These are phyloP conservation scores for Bombus ignitus DNA, from an alignment of 1,140 invertebrate species.

Conservation along the genomic window DNA sequence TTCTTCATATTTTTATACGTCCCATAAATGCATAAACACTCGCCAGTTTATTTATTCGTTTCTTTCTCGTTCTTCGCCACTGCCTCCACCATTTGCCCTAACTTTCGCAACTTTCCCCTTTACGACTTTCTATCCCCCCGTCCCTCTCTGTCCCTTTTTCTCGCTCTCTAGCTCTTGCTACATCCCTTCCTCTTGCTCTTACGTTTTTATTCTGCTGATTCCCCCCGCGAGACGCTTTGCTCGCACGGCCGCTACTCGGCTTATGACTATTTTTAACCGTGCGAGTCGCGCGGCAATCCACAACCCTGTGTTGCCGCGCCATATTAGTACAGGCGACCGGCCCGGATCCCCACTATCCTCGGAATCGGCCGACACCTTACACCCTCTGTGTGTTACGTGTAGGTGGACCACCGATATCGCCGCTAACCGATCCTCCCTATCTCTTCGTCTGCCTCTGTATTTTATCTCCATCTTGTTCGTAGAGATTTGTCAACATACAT, in stretches of 20 bases:
- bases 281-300: conserved; percentile 75
- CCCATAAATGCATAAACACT: background rate
- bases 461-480: background rate
- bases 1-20: background rate
- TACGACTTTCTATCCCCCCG: conserved; percentile 17
- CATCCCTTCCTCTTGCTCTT: conserved; percentile 6
- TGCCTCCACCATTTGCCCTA: no score
- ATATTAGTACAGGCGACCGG: conserved; percentile 82
- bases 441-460: background rate
- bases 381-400: conserved; percentile 72
- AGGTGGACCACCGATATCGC: conserved; percentile 62
- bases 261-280: conserved; percentile 82
- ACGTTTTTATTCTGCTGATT: conserved; percentile 50
- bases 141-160: background rate
- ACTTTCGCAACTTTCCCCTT: background rate
- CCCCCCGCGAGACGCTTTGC: conserved; percentile 64
- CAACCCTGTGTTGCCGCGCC: conserved; percentile 81
- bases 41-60: background rate
- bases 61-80: background rate
- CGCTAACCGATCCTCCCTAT: background rate
- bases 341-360: conserved; percentile 80
- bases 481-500: background rate
- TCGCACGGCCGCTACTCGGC: conserved; percentile 71
- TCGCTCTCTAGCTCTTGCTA: background rate
- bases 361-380: conserved; percentile 81